These are phyloP conservation scores for Xenopus petersii DNA, from an alignment of 2,797 vertebrate species.

Conservation along the genomic window DNA sequence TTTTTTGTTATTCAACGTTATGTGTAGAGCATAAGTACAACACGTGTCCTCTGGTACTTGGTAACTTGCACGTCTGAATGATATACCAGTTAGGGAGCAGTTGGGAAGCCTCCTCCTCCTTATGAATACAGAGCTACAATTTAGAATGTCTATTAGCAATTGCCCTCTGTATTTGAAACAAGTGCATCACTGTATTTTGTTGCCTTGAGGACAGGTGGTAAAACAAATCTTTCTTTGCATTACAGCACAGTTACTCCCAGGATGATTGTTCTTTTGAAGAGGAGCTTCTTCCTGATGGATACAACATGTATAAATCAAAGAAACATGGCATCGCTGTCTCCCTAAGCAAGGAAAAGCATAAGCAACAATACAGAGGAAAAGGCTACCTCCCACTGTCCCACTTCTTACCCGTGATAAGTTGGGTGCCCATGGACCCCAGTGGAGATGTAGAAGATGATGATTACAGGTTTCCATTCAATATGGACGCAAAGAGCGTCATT, in stretches of 20 bases:
- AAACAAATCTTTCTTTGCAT: slow-evolving; percentile 10
- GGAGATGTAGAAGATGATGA: slow-evolving; percentile 50
- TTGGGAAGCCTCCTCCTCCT: too few relatives aligned
- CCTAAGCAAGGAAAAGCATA: slow-evolving; percentile 76
- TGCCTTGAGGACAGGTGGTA: too few relatives aligned
- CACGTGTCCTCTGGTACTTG: too few relatives aligned
- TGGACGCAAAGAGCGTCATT: slow-evolving; percentile 44
- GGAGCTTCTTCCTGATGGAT: slow-evolving; percentile 78
- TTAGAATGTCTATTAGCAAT: too few relatives aligned
- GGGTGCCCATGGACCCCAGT: slow-evolving; percentile 53
- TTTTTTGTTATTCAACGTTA: too few relatives aligned
- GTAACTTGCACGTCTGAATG: too few relatives aligned
- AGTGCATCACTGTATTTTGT: too few relatives aligned
- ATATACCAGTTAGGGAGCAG: too few relatives aligned
- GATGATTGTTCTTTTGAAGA: slow-evolving; percentile 89
- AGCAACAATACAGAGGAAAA: slow-evolving; percentile 67
- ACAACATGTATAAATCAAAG: slow-evolving; percentile 81
- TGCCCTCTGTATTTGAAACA: too few relatives aligned
- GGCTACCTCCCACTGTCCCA: slow-evolving; percentile 73
- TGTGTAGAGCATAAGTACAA: too few relatives aligned
- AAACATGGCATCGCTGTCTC: slow-evolving; percentile 73
- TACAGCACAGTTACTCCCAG: slow-evolving; percentile 70
- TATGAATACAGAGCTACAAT: too few relatives aligned
- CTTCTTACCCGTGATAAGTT: slow-evolving; percentile 83
- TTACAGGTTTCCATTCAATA: slow-evolving; percentile 48